Percentiles rank a stretch among this genome's conserved stretches.
These are phyloP conservation scores for Chiloscyllium plagiosum DNA, from an alignment of 2,113 vertebrate genomes.

Conservation along the genomic window DNA sequence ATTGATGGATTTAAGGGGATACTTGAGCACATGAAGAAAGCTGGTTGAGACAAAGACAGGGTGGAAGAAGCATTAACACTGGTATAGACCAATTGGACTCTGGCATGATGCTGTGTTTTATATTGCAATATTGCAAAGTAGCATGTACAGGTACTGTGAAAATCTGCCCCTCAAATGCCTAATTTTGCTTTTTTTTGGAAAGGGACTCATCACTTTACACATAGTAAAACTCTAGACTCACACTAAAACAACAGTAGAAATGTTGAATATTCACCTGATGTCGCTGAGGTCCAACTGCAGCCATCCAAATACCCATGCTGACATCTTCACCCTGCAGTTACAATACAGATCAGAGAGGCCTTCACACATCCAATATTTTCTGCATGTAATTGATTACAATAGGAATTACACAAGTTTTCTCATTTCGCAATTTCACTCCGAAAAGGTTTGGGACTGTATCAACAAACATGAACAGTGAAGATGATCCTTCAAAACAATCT, in stretches of 20 bases:
- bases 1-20: neutral
- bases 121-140: neutral
- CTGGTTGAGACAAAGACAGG: neutral
- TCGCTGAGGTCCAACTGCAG: constrained; percentile 82
- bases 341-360: constrained; percentile 14
- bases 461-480: neutral
- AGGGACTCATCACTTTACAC: neutral
- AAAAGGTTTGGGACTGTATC: neutral
- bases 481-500: neutral
- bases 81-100: neutral
- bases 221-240: neutral
- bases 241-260: neutral
- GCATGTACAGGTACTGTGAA: neutral
- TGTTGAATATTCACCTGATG: constrained; percentile 65
- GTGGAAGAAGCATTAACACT: neutral
- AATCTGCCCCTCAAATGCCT: neutral
- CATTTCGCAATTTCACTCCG: neutral
- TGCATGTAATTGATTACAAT: neutral
- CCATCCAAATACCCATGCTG: constrained; percentile 99
- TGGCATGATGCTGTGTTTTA: neutral
- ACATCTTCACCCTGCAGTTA: constrained; percentile 86
- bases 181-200: neutral
- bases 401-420: neutral
- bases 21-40: neutral
- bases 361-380: neutral